Base-by-base conservation (phyloP, 2,888 invertebrate species). In the Sinopyrophorus schimmeli region DNA sequence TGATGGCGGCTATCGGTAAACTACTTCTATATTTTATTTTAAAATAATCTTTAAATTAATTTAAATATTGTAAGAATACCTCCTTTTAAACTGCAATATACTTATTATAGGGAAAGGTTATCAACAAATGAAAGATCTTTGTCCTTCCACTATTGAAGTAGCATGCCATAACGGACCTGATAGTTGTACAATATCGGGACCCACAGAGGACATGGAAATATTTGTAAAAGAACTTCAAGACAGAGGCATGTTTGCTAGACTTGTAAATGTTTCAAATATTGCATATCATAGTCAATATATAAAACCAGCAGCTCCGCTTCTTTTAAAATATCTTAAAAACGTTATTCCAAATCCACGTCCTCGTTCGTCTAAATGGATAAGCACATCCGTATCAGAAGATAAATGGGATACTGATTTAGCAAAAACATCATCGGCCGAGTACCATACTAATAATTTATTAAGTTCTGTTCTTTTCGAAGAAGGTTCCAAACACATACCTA, bases 231-330 rank as follows among this genome's bases (percentile, higher is more conserved):
- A 76, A 47, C 60, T 82, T n/a, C 75, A 79, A 64, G 77, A 78
- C 0, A 82, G 89, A 58, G 86, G 84, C 0, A 79, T 91, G 30
- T 92, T 92, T 64, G 91, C 91, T 0, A 83, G 84, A 53, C 84
- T 89, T 63, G 92, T 95, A 0, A 85, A 89, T 14, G 89, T 90
- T 63, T 84, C 89, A 38, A 90, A 92, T 64, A 89, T 92, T 58
- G 91, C 95, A 0, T 95, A 93, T 65, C 94, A 95, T 68, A 92
- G 92, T 47, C 80, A 82, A 41, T 91, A 91, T 61, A 90, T 95
- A 62, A 69, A 69, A 61, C 74, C 75, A 20, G 74, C 76, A 9
- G 76, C 74, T 6, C 75, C 74, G 7, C 52, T 62, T 6, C 61
- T 78, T 1, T 56, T 76, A 2, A 64, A 73, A 51, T 74, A 74